Evolutionary conservation across 2,888 invertebrate species (phyloP).

Genomic region (Calliopum simillimum): DNA sequence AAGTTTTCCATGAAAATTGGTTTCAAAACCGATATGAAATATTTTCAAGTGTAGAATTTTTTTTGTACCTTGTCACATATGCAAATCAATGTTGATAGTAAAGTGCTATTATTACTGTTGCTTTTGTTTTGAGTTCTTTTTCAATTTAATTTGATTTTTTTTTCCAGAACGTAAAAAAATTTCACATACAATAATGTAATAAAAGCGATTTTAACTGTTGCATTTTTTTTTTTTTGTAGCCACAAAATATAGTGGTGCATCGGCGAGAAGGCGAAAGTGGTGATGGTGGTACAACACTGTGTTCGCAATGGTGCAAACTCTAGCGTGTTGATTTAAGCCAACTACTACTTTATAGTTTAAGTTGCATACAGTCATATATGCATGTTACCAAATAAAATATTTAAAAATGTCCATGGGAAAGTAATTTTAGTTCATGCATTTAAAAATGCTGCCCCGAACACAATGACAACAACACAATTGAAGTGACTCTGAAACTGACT

Average conservation of each 20-base stretch:
- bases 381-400: slow-evolving; percentile 10
- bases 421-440: slow-evolving; percentile 16
- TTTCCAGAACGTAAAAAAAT: background rate
- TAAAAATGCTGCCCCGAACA: background rate
- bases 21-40: too few relatives aligned
- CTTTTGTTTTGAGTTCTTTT: background rate
- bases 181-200: background rate
- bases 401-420: slow-evolving; percentile 20
- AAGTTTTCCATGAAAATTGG: too few relatives aligned
- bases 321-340: background rate
- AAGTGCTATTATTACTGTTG: background rate
- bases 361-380: too few relatives aligned
- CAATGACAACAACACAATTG: too few relatives aligned
- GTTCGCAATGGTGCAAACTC: background rate
- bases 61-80: background rate
- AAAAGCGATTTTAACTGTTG: background rate
- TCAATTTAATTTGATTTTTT: background rate
- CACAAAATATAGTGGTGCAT: background rate
- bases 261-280: too few relatives aligned
- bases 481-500: slow-evolving; percentile 10
- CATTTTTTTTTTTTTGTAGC: slow-evolving; percentile 7
- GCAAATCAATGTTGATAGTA: slow-evolving; percentile 3
- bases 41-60: too few relatives aligned
- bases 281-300: background rate
- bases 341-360: background rate